Base-by-base conservation (phyloP, 1,140 invertebrate genomes). In the Harlomillsia oculata region DNA sequence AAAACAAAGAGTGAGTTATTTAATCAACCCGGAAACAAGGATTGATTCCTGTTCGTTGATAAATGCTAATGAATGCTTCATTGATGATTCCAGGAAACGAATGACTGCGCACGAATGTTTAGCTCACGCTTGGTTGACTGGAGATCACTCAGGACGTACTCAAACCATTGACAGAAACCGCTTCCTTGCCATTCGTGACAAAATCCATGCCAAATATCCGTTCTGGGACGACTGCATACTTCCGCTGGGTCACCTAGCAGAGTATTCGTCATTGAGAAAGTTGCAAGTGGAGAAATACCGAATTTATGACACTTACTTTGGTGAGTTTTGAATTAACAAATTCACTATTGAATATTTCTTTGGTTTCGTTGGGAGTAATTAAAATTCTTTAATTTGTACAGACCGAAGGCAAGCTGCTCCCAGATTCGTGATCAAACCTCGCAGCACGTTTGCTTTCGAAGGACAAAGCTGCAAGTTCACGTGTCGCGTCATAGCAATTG, bases 91-190 rank as follows among this genome's bases (percentile, higher is more conserved):
- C 26, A 91, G 88, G 69, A 95, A 95, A 71, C 84, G 97, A 69
- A 85, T 99, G 87, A 98, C 91, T 18, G 91, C 96, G 0, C 93
- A 98, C 73, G 94, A 99, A 72, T 95, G 93, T 69, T 73, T 99
- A 1, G 74, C 92, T 53, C 97, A 99, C 77, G 73, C 89, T 25
- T 99, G 97, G 96, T 72, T 99, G 56, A 82, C 81, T 23, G 89
- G 89, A 40, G 87, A 90, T 69, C 78, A 86, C 62, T 83, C 80
- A 46, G 77, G 81, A 41, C 76, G 80, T 45, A 89, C 81, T 1
- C 80, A 81, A 67, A 76, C 82, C 65, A 56, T 65, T 28, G 91
- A 96, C 66, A 82, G 84, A 18, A 82, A 83, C 41, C 78, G 85
- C 68, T 97, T 96, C 74, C 76, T 88, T 62, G 81, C 82, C 45